Evolutionary conservation across 2,113 vertebrate genomes (phyloP).

Genomic region (Psittacus erithacus): DNA sequence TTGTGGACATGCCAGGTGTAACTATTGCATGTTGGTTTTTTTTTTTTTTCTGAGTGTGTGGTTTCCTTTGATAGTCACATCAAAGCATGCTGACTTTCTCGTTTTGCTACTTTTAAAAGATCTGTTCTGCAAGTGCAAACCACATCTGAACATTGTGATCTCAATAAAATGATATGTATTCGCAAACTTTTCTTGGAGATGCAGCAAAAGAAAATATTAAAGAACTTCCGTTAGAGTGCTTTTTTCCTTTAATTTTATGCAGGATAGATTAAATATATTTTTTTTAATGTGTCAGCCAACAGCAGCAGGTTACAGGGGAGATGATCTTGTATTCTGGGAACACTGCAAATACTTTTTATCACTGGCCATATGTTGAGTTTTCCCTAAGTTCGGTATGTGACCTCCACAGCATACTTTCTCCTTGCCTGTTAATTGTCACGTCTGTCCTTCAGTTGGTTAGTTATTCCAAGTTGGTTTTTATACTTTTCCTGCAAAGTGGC

Average conservation of each 20-base stretch:
- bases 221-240: not conserved
- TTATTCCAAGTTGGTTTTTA: not conserved
- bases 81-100: conserved; percentile 49
- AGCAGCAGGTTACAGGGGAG: not conserved
- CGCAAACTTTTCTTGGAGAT: not conserved
- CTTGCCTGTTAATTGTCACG: not conserved
- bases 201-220: not conserved
- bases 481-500: not conserved
- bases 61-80: conserved; percentile 52
- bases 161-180: not conserved
- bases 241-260: not conserved
- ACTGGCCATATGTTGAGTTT: not conserved
- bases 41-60: not conserved
- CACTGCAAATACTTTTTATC: not conserved
- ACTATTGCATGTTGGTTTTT: not conserved
- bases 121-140: conserved; percentile 30
- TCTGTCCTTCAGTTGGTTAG: not conserved
- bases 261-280: not conserved
- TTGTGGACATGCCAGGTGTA: not conserved
- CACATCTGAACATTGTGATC: conserved; percentile 18
- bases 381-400: not conserved
- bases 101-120: conserved; percentile 18
- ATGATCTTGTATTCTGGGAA: not conserved
- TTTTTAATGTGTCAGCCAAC: not conserved
- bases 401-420: not conserved